Base-by-base conservation (phyloP, 2,797 vertebrate species). In the Triplophysa bombifrons region DNA sequence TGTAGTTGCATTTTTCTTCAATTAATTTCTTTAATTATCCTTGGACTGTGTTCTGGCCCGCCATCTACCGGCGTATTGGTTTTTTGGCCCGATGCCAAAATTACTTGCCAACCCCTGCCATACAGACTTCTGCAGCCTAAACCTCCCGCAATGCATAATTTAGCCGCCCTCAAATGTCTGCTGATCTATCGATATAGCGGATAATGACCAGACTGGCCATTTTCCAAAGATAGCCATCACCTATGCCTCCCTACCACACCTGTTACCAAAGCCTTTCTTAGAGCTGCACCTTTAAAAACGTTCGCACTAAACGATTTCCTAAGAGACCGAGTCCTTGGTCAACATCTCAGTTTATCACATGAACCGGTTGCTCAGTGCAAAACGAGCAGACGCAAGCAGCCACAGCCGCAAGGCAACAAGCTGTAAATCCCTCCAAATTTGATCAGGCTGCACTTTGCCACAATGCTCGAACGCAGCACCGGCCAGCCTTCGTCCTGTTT, bases 381-480 rank as follows among this genome's bases (percentile, higher is more conserved):
- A 87, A 85, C 73, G 80, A 85, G 84, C 84, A 41, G 72, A 83
- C 88, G 87, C 91, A 88, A 87, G 90, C 85, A 84, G 72, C 68
- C 81, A 58, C 76, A 84, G 84, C 79, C 68, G 55, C 55, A 76
- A 83, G 81, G 80, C 87, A 88, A 90, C 86, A 83, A 85, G 88
- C 85, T 86, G 90, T 91, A 92, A 93, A 93, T 93, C 91, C 90
- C 80, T 81, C 84, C 82, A 91, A 90, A 91, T 92, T 90, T 91
- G 91, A 93, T 92, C 89, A 86, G 89, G 89, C 80, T 68, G 86
- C 64, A 84, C 87, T 93, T 90, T 91, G 91, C 90, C 92, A 92
- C 89, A 80, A 87, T 80, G 84, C 87, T 88, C 89, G 89, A 90
- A 90, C 88, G 90, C 88, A 83, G 88, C 80, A 74, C 53, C 41